These are phyloP conservation scores for Datnioides undecimradiatus DNA, from an alignment of 2,113 vertebrate genomes.

Conservation along the genomic window DNA sequence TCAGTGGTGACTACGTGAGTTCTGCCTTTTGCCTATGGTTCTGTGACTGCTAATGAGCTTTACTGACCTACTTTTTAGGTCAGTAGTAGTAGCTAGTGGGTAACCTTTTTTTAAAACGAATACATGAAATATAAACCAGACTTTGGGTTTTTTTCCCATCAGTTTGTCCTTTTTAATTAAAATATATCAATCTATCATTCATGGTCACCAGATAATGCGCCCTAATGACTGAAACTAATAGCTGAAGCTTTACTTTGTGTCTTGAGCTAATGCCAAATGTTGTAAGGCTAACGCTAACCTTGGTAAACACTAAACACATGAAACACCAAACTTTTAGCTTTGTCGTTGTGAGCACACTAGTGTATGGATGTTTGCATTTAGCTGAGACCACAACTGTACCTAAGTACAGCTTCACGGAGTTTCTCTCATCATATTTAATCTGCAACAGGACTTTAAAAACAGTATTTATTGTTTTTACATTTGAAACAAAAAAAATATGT, in stretches of 20 bases:
- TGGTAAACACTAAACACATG: too few relatives aligned
- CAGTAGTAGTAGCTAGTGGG: neutral
- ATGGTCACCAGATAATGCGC: neutral
- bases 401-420: too few relatives aligned
- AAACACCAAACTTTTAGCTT: neutral
- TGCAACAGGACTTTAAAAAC: too few relatives aligned
- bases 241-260: neutral
- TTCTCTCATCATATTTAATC: too few relatives aligned
- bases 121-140: neutral
- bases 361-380: neutral
- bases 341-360: neutral
- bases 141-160: too few relatives aligned
- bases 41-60: neutral
- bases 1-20: neutral
- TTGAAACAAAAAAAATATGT: neutral
- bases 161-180: neutral
- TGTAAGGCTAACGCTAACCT: too few relatives aligned
- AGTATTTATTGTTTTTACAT: too few relatives aligned
- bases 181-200: neutral
- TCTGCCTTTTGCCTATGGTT: neutral
- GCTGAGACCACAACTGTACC: neutral
- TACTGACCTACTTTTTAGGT: neutral
- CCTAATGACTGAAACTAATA: neutral
- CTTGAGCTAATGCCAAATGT: too few relatives aligned
- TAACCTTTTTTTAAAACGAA: neutral